Conservation (phyloP, 2,888 invertebrate genomes). For the Labia minor region DNA sequence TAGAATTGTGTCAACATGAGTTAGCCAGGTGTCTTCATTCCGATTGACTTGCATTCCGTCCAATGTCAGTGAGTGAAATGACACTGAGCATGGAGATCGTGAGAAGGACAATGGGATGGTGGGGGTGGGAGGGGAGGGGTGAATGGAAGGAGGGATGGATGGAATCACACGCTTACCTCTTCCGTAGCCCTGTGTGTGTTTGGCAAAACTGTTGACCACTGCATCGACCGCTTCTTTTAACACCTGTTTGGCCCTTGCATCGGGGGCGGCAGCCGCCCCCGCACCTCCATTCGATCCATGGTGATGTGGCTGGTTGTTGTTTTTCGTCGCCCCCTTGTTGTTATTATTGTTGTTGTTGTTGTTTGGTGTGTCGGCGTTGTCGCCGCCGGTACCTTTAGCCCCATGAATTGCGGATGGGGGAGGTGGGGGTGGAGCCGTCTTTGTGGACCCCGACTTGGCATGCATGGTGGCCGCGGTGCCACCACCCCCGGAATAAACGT, state of each 20-base stretch:
- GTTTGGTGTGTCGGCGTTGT: not conserved
- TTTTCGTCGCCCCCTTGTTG: not conserved
- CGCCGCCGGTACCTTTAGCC: not conserved
- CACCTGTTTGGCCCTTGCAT: conserved; percentile 46
- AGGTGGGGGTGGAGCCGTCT: conserved; percentile 21
- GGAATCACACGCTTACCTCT: conserved; percentile 45
- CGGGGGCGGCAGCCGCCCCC: conserved; percentile 32
- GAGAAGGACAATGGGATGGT: too few relatives aligned
- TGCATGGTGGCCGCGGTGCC: conserved; percentile 22
- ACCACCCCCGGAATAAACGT: not conserved
- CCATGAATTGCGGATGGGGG: not conserved
- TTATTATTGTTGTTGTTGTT: not conserved
- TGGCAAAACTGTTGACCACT: conserved; percentile 61
- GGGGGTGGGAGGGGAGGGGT: too few relatives aligned
- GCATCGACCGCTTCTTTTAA: conserved; percentile 61
- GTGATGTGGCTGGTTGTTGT: conserved; percentile 16
- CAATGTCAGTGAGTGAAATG: too few relatives aligned
- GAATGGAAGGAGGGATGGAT: too few relatives aligned
- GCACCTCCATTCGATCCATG: conserved; percentile 19
- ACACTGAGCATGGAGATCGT: too few relatives aligned
- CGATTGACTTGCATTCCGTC: too few relatives aligned
- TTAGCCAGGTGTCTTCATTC: too few relatives aligned
- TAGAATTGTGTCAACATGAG: too few relatives aligned
- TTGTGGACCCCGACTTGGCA: conserved; percentile 22
- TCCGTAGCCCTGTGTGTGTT: conserved; percentile 58